A percentile compares a stretch with the other conserved stretches of the same genome.
phyloP scores from a whole-genome alignment of 2,888 invertebrate genomes.

The Pheosia gnoma region DNA sequence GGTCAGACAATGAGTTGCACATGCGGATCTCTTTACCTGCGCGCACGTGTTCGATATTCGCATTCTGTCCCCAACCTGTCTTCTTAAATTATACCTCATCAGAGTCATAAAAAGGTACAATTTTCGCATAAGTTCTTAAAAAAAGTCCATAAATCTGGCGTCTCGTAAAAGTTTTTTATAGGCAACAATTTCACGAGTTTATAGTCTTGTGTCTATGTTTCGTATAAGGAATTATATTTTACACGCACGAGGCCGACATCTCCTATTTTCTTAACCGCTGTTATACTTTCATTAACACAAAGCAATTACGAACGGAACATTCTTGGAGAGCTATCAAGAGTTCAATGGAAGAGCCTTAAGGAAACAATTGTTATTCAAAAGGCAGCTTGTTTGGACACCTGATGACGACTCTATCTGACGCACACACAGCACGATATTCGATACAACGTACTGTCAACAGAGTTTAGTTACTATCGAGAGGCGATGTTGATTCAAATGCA shows the following conservation, averaged over 20 bases:
- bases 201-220: constrained; percentile 58
- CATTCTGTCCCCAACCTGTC: constrained; percentile 55
- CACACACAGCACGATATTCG: constrained; percentile 62
- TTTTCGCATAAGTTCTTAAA: constrained; percentile 43
- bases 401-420: constrained; percentile 70
- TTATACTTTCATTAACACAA: constrained; percentile 22
- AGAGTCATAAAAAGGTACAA: constrained; percentile 43
- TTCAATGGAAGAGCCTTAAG: constrained; percentile 14
- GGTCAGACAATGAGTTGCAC: constrained; percentile 74
- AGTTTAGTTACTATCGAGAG: constrained; percentile 73
- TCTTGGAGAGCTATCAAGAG: constrained; percentile 1
- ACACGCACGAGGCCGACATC: constrained; percentile 33
- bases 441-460: constrained; percentile 77
- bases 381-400: constrained; percentile 64
- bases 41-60: constrained; percentile 80
- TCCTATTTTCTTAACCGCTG: constrained; percentile 31
- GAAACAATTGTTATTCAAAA: constrained; percentile 20
- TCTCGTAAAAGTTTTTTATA: constrained; percentile 58
- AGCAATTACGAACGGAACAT: constrained; percentile 18
- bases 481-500: constrained; percentile 82
- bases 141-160: constrained; percentile 53
- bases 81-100: constrained; percentile 53
- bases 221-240: constrained; percentile 50
- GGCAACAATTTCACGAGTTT: constrained; percentile 58
- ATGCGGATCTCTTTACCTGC: constrained; percentile 76